A percentile compares a stretch with the other conserved stretches of the same genome.
Conservation (phyloP, 23 tunicate genomes). For the Trididemnum miniatum region DNA sequence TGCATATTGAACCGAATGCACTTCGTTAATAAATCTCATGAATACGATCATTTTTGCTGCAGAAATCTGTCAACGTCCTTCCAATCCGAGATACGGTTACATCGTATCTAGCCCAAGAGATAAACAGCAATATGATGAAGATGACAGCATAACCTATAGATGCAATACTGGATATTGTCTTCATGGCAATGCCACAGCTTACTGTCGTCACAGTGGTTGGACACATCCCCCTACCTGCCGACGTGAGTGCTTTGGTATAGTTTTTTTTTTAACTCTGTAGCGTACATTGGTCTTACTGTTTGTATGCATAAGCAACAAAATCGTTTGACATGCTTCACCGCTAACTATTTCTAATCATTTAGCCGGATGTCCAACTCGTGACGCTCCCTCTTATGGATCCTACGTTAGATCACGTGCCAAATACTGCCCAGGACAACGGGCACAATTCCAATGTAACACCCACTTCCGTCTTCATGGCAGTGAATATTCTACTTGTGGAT, state of each 20-base stretch:
- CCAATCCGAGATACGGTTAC: not conserved
- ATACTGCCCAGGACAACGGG: conserved; percentile 21
- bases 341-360: no score
- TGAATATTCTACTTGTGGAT: conserved; percentile 6
- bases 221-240: not conserved
- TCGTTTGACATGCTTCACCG: no score
- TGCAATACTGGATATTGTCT: conserved; percentile 28
- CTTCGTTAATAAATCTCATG: no score
- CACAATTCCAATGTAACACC: not conserved
- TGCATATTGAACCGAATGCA: no score
- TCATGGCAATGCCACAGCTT: conserved; percentile 4
- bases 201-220: conserved; percentile 13
- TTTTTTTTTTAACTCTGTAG: no score
- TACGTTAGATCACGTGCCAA: not conserved
- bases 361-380: conserved; percentile 23
- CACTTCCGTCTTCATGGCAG: conserved; percentile 4
- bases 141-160: conserved; percentile 1
- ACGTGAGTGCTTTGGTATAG: not conserved
- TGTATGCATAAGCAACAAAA: no score
- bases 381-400: conserved; percentile 25
- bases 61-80: conserved; percentile 8
- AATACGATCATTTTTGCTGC: not conserved
- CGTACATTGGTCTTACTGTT: no score
- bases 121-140: not conserved
- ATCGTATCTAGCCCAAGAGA: not conserved